phyloP scores from a whole-genome alignment of 2,888 invertebrate genomes.

The Mimachlamys varia region DNA sequence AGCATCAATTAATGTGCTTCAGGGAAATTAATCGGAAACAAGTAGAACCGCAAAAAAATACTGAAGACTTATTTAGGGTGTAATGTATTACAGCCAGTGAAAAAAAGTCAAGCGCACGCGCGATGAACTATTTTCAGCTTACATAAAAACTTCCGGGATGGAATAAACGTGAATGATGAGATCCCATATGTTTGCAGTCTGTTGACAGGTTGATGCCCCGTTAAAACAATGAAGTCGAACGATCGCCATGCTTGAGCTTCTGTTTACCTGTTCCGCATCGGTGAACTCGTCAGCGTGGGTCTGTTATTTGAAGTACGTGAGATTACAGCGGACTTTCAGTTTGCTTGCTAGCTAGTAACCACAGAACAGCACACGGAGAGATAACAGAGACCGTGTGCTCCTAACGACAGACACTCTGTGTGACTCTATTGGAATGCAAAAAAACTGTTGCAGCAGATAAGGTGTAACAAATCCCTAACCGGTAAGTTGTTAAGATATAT shows the following conservation, averaged over 20 bases:
- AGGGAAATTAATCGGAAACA: too few species aligned
- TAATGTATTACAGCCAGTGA: conserved; percentile 4
- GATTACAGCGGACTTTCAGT: not conserved
- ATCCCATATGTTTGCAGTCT: conserved; percentile 17
- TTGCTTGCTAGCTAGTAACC: not conserved
- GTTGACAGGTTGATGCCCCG: not conserved
- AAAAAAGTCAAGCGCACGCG: not conserved
- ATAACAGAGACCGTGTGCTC: not conserved
- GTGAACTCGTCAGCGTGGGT: not conserved
- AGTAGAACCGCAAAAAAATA: too few species aligned
- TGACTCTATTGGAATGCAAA: not conserved
- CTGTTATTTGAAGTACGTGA: conserved; percentile 14
- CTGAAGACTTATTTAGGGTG: too few species aligned
- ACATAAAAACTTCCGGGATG: conserved; percentile 26
- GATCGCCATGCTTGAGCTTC: not conserved
- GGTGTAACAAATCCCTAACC: not conserved
- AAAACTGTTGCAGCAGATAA: not conserved
- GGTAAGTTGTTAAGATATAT: not conserved
- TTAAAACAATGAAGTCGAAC: not conserved
- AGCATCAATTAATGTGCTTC: too few species aligned
- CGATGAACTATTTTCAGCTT: not conserved
- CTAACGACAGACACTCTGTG: not conserved
- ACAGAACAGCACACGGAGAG: not conserved
- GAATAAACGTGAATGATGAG: not conserved
- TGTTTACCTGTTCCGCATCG: conserved; percentile 25